phyloP scores from a whole-genome alignment of 2,113 vertebrate species.

The Xenopus laevis region DNA sequence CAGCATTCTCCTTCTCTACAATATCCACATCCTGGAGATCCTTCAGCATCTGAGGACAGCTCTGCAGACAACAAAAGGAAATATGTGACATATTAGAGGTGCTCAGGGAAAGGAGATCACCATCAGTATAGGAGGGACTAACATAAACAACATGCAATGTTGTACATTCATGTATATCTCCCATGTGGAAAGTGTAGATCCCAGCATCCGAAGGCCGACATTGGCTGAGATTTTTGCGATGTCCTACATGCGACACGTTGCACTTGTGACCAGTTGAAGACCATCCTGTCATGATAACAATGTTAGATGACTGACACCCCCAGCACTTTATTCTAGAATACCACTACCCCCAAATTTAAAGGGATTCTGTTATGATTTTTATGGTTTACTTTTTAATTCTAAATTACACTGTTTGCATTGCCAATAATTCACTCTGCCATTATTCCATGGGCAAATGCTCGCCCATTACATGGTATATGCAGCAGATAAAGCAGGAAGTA shows the following conservation, averaged over 20 bases:
- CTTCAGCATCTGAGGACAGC: slow-evolving; percentile 70
- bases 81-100: no score
- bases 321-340: no score
- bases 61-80: slow-evolving; percentile 57
- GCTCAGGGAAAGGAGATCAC: no score
- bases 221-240: slow-evolving; percentile 72
- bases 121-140: no score
- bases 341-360: no score
- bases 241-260: slow-evolving; percentile 72
- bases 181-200: slow-evolving; percentile 76
- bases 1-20: slow-evolving; percentile 80
- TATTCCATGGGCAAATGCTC: no score
- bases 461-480: no score
- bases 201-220: slow-evolving; percentile 67
- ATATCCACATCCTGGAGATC: slow-evolving; percentile 71
- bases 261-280: slow-evolving; percentile 62
- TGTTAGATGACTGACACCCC: not conserved
- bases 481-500: no score
- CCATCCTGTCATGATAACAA: slow-evolving; percentile 60
- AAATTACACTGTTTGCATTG: no score
- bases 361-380: no score
- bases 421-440: no score
- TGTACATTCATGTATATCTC: slow-evolving; percentile 65
- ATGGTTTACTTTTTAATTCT: no score
- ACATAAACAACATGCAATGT: slow-evolving; percentile 61